These are phyloP conservation scores for Lagocephalus sceleratus DNA, from an alignment of 2,797 vertebrate genomes.

Conservation along the genomic window DNA sequence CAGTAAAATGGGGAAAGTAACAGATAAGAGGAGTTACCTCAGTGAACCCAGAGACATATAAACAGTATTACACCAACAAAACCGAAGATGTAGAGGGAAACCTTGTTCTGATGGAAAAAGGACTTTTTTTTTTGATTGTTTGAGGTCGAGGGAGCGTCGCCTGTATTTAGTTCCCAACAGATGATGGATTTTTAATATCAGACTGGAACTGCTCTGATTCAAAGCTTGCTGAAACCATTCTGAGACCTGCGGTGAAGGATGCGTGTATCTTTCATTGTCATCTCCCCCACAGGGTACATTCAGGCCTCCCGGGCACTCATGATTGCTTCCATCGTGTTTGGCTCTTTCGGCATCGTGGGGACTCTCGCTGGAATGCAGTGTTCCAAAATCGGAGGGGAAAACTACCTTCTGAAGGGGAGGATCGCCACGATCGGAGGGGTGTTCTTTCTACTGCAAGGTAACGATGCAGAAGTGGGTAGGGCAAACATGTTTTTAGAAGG, in stretches of 20 bases:
- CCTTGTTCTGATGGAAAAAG: too few species aligned
- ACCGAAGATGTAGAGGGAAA: too few species aligned
- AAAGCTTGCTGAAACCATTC: background rate
- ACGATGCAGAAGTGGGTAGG: constrained; percentile 11
- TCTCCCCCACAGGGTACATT: constrained; percentile 77
- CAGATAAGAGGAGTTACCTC: too few species aligned
- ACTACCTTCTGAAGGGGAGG: constrained; percentile 76
- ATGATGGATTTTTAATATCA: background rate
- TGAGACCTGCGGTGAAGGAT: background rate
- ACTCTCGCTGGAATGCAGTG: constrained; percentile 83
- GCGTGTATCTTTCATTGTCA: background rate
- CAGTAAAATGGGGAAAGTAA: too few species aligned
- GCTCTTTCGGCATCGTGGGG: constrained; percentile 74
- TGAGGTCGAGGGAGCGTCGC: too few species aligned
- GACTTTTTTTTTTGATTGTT: too few species aligned
- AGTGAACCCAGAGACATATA: too few species aligned
- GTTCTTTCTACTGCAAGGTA: constrained; percentile 83
- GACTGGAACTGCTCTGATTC: background rate
- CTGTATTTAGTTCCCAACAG: too few species aligned
- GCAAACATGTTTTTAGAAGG: background rate
- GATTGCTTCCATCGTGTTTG: constrained; percentile 82
- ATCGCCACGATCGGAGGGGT: constrained; percentile 77
- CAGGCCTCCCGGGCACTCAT: constrained; percentile 88
- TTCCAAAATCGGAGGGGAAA: constrained; percentile 78
- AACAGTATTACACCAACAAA: too few species aligned